phyloP scores from a whole-genome alignment of 2,888 invertebrate species.

The Troides aeacus region DNA sequence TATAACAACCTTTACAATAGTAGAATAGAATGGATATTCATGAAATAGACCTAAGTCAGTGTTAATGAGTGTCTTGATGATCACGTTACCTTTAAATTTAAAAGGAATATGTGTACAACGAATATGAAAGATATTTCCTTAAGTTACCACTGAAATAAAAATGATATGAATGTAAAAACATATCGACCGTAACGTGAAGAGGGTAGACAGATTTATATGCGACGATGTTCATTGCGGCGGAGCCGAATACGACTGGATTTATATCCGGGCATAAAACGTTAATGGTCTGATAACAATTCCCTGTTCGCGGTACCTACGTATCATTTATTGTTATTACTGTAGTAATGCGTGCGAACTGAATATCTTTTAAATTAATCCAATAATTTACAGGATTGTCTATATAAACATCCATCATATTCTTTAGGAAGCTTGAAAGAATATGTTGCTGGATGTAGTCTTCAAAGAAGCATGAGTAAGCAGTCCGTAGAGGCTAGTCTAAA shows the following conservation, averaged over 20 bases:
- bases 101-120: no score
- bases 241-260: conserved; percentile 23
- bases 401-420: background rate
- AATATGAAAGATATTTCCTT: no score
- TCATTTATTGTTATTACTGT: conserved; percentile 8
- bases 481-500: no score
- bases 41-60: no score
- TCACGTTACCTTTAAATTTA: no score
- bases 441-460: background rate
- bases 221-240: conserved; percentile 21
- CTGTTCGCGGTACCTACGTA: conserved; percentile 7
- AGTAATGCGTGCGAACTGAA: background rate
- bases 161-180: conserved; percentile 12
- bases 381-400: background rate
- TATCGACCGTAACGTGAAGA: conserved; percentile 27
- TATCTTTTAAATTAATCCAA: background rate
- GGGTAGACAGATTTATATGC: conserved; percentile 28
- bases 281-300: conserved; percentile 29
- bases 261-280: conserved; percentile 26
- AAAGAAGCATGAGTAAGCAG: background rate
- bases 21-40: no score
- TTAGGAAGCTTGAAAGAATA: background rate
- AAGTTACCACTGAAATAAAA: conserved; percentile 1
- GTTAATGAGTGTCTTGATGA: no score
- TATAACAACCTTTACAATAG: no score